Evolutionary conservation across 2,113 vertebrate genomes (phyloP).

Genomic region (Chaetops frenatus): DNA sequence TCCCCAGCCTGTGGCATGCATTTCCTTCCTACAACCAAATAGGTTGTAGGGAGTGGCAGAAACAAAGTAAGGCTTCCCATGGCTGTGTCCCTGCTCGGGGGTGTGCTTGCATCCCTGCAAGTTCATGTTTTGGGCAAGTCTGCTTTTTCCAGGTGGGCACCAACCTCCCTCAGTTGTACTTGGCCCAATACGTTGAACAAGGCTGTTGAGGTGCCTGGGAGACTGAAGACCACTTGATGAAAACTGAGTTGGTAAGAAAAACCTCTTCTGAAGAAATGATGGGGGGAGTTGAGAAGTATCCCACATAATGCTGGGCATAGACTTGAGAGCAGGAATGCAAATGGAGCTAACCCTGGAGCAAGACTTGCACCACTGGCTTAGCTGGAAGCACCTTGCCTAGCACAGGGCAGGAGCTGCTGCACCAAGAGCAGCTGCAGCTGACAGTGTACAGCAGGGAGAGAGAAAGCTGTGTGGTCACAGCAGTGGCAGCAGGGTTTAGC

Average conservation of each 20-base stretch:
- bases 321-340: not conserved
- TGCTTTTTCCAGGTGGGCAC: not conserved
- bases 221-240: not conserved
- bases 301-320: not conserved
- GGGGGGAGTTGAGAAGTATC: not conserved
- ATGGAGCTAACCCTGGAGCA: not conserved
- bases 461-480: not conserved
- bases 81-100: rapidly evolving
- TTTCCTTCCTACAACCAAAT: not conserved
- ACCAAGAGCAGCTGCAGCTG: not conserved
- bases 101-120: not conserved
- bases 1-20: not conserved
- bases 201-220: not conserved
- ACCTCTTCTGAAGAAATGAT: not conserved
- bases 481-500: not conserved
- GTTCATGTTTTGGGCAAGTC: not conserved
- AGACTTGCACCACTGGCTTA: too few species aligned
- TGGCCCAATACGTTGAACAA: rapidly evolving
- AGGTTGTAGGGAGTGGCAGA: not conserved
- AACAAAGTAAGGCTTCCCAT: rapidly evolving
- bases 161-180: rapidly evolving
- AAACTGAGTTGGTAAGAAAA: not conserved
- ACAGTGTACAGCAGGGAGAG: too few species aligned
- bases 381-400: not conserved
- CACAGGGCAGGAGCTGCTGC: not conserved